Percentiles rank a stretch among this genome's conserved stretches.
phyloP scores from a whole-genome alignment of 2,888 invertebrate genomes.

The Venustoraphidia nigricollis region DNA sequence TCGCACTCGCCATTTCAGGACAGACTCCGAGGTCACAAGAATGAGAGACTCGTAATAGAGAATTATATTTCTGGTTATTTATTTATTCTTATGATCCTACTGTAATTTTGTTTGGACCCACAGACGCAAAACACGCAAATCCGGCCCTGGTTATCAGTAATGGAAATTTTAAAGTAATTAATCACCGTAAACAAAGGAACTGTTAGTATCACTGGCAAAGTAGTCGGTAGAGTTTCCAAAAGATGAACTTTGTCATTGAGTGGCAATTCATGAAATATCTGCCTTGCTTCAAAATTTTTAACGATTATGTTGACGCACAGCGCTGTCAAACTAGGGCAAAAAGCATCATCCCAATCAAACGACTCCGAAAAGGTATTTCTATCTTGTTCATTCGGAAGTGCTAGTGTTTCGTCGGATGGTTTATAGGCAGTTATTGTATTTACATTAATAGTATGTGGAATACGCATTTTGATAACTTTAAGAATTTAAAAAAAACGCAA shows the following conservation, averaged over 20 bases:
- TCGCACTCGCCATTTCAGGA: too few species aligned
- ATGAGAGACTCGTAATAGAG: too few species aligned
- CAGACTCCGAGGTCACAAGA: too few species aligned
- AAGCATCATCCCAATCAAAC: constrained; percentile 34
- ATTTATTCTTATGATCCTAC: too few species aligned
- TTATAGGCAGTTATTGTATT: constrained; percentile 32
- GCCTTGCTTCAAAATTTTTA: constrained; percentile 32
- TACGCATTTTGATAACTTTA: constrained; percentile 13
- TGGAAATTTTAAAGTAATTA: too few species aligned
- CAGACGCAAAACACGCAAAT: too few species aligned
- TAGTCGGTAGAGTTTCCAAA: constrained; percentile 41
- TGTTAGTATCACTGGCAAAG: constrained; percentile 38
- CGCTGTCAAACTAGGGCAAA: constrained; percentile 30
- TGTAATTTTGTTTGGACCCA: too few species aligned
- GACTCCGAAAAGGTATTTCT: constrained; percentile 34
- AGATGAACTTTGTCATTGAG: constrained; percentile 40
- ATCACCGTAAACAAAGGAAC: constrained; percentile 36
- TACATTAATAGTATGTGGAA: constrained; percentile 26
- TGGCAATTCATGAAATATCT: constrained; percentile 37
- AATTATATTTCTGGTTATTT: too few species aligned
- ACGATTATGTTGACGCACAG: constrained; percentile 34
- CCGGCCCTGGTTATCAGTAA: too few species aligned
- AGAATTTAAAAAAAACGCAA: not conserved
- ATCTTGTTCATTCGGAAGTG: constrained; percentile 24
- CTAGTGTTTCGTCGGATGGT: constrained; percentile 20